phyloP scores from a whole-genome alignment of 2,888 invertebrate genomes.

The Drosophila borealis region DNA sequence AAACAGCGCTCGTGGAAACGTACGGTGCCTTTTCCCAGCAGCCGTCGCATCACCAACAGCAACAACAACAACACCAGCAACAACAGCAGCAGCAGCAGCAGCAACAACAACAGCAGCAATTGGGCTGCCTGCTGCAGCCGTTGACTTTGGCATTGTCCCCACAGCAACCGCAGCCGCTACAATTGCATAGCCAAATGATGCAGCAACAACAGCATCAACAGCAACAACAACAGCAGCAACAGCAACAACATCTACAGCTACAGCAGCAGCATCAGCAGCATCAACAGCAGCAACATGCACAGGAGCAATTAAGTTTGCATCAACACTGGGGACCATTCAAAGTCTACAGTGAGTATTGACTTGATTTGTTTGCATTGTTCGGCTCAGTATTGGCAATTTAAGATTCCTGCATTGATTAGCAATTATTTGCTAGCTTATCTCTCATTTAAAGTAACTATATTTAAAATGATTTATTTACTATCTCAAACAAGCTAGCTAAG shows the following conservation, averaged over 20 bases:
- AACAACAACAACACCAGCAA: conserved; percentile 65
- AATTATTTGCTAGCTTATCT: neutral
- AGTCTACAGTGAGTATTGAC: conserved; percentile 85
- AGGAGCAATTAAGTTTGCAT: conserved; percentile 81
- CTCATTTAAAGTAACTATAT: neutral
- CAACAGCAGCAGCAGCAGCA: conserved; percentile 62
- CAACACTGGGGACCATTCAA: conserved; percentile 85
- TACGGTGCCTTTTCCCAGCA: conserved; percentile 63
- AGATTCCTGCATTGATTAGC: conserved; percentile 20
- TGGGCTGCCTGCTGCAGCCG: conserved; percentile 71
- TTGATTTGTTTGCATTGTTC: conserved; percentile 33
- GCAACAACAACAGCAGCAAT: conserved; percentile 51
- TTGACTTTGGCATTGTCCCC: conserved; percentile 81
- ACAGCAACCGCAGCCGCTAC: conserved; percentile 77
- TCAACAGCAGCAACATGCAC: conserved; percentile 67
- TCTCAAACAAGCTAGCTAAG: too few relatives aligned
- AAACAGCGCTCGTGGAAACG: conserved; percentile 70
- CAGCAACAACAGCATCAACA: conserved; percentile 74
- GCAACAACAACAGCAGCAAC: conserved; percentile 60
- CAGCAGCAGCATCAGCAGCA: conserved; percentile 72
- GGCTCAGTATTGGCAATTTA: conserved; percentile 12
- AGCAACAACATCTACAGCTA: conserved; percentile 68
- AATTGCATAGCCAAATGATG: conserved; percentile 77
- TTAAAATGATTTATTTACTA: neutral
- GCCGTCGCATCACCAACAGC: conserved; percentile 61